These are phyloP conservation scores for Anhinga anhinga DNA, from an alignment of 2,113 vertebrate genomes.

Conservation along the genomic window DNA sequence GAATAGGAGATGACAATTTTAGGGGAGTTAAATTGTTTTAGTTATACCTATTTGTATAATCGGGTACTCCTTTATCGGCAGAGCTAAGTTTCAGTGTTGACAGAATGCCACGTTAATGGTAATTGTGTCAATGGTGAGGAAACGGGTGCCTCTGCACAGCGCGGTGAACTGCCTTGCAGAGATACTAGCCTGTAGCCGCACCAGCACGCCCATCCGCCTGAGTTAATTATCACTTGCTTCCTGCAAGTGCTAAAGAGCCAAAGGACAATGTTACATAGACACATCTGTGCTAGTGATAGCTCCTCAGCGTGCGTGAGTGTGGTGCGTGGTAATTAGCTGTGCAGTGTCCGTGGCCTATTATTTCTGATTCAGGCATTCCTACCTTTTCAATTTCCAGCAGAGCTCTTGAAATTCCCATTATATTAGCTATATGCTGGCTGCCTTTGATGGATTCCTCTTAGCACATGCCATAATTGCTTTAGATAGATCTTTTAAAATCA, in stretches of 20 bases:
- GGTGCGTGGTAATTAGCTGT: not conserved
- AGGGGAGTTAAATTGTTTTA: not conserved
- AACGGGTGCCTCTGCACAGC: not conserved
- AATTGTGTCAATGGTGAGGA: not conserved
- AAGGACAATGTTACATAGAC: not conserved
- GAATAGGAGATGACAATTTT: not conserved
- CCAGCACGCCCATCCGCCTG: not conserved
- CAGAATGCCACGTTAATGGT: not conserved
- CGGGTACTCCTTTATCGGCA: not conserved
- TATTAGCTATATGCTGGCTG: not conserved
- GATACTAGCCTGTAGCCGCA: not conserved
- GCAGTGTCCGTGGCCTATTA: not conserved
- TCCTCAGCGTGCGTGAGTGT: not conserved
- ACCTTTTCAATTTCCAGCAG: not conserved
- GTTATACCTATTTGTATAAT: not conserved
- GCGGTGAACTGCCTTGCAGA: not conserved
- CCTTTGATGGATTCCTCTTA: not conserved
- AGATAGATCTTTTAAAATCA: not conserved
- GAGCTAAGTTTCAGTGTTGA: not conserved
- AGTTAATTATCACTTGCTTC: not conserved
- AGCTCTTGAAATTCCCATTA: not conserved
- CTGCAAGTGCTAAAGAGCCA: not conserved
- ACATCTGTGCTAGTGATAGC: not conserved
- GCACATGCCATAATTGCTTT: not conserved
- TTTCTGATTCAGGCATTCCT: not conserved